phyloP scores from a whole-genome alignment of 2,113 vertebrate species.

The Suricata suricatta region DNA sequence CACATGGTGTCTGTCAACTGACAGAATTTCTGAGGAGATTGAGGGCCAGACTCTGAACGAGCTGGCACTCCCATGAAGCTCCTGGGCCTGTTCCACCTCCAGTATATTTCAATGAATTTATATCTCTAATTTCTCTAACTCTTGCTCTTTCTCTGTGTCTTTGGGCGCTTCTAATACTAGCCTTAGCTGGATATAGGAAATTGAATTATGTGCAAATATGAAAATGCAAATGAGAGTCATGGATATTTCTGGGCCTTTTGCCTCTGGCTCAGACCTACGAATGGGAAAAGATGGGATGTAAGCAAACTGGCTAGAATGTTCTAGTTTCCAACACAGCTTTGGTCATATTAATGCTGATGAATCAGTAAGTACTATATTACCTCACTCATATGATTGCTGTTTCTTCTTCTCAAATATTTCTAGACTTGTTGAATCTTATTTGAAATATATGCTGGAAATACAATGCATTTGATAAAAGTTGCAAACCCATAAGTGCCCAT shows the following conservation, averaged over 20 bases:
- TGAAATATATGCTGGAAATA: slow-evolving; percentile 22
- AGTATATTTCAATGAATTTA: slow-evolving; percentile 18
- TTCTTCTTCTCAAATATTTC: slow-evolving; percentile 48
- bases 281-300: not conserved
- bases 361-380: not conserved
- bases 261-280: slow-evolving; percentile 15
- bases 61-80: not conserved
- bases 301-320: slow-evolving; percentile 7
- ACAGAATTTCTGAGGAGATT: not conserved
- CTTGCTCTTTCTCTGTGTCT: slow-evolving; percentile 34
- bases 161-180: slow-evolving; percentile 40
- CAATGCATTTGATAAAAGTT: not conserved
- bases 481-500: not conserved
- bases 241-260: slow-evolving; percentile 33
- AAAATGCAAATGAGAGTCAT: slow-evolving; percentile 52
- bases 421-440: slow-evolving; percentile 35
- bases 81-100: not conserved
- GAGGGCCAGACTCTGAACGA: not conserved
- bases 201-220: slow-evolving; percentile 54
- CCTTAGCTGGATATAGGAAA: slow-evolving; percentile 20
- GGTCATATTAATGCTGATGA: not conserved
- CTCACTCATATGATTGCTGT: not conserved
- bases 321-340: not conserved
- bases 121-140: slow-evolving; percentile 25
- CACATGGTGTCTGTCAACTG: not conserved